These are phyloP conservation scores for Drosophila fulvimacula DNA, from an alignment of 2,888 invertebrate species.

Conservation along the genomic window DNA sequence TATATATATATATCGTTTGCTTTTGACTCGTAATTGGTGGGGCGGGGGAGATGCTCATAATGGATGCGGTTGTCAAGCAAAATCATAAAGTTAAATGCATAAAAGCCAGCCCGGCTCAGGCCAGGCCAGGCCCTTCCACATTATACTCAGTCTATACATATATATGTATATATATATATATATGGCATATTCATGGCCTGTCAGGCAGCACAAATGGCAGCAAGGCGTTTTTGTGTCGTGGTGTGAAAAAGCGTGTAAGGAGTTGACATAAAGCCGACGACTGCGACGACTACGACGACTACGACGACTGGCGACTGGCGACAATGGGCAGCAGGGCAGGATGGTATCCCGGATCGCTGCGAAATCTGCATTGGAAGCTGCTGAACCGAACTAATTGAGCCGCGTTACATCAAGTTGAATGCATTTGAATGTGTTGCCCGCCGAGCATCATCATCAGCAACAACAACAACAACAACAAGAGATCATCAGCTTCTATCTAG, in stretches of 20 bases:
- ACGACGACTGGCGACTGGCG: conserved; percentile 34
- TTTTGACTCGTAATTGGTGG: conserved; percentile 21
- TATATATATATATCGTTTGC: not conserved
- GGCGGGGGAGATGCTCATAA: conserved; percentile 10
- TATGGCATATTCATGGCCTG: conserved; percentile 66
- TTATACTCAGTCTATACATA: not conserved
- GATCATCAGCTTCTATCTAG: conserved; percentile 41
- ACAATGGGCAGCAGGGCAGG: conserved; percentile 39
- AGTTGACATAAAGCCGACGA: conserved; percentile 78
- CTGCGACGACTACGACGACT: conserved; percentile 11
- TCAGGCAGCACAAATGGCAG: conserved; percentile 74
- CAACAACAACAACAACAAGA: conserved; percentile 11
- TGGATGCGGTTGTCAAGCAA: conserved; percentile 23
- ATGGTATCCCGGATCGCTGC: conserved; percentile 50
- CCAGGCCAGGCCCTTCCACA: conserved; percentile 23
- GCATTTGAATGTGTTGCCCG: conserved; percentile 83
- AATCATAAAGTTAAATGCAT: conserved; percentile 29
- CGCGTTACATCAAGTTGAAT: conserved; percentile 85
- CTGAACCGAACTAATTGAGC: conserved; percentile 85
- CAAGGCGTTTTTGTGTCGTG: conserved; percentile 82
- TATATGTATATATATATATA: not conserved
- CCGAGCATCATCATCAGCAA: conserved; percentile 53
- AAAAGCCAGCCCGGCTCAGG: conserved; percentile 13
- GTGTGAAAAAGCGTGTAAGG: conserved; percentile 85
- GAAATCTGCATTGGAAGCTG: conserved; percentile 79